A percentile compares a stretch with the other conserved stretches of the same genome.
Conservation (phyloP, 2,113 vertebrate genomes). For the Trachemys scripta region DNA sequence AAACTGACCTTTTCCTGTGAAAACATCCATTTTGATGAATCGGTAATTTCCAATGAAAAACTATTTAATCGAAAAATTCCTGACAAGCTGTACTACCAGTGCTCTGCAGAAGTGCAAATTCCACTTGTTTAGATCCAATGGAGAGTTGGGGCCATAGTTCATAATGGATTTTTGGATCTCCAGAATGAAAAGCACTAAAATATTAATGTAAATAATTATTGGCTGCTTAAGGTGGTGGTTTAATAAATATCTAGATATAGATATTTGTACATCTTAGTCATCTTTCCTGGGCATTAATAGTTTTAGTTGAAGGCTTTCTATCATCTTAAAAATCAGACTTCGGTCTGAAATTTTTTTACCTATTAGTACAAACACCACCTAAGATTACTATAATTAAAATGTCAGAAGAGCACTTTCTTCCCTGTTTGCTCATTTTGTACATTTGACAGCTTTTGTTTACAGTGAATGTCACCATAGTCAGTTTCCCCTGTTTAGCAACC, state of each 20-base stretch:
- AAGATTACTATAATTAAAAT: neutral
- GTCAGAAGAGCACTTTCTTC: neutral
- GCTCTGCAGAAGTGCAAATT: neutral
- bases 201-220: neutral
- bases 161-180: neutral
- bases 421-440: neutral
- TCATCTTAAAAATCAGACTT: neutral
- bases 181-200: neutral
- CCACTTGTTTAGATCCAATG: neutral
- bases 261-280: neutral
- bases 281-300: neutral
- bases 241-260: neutral
- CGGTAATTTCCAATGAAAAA: neutral
- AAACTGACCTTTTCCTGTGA: neutral
- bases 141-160: fast-evolving
- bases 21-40: neutral
- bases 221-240: neutral
- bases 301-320: neutral
- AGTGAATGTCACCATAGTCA: fast-evolving
- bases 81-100: neutral
- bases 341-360: neutral
- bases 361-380: neutral
- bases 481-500: neutral
- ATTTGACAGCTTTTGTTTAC: neutral
- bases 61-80: neutral